phyloP scores from a whole-genome alignment of 2,888 invertebrate species.

The Euspilapteryx auroguttella region DNA sequence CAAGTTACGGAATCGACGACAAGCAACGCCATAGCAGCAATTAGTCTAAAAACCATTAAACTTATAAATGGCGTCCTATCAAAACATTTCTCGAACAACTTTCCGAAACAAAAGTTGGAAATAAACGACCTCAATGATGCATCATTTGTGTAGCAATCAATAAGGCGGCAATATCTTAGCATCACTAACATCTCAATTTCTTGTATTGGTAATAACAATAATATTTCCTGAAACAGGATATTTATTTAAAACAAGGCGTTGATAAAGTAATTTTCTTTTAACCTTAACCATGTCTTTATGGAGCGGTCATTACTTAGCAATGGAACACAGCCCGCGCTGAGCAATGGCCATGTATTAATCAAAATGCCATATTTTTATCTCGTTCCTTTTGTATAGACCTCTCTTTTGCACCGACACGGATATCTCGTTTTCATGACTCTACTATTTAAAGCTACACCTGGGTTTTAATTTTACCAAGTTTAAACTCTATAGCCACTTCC shows the following conservation, averaged over 20 bases:
- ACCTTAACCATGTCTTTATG: slow-evolving; percentile 62
- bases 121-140: slow-evolving; percentile 43
- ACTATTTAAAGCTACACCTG: slow-evolving; percentile 20
- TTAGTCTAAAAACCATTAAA: slow-evolving; percentile 1
- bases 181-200: slow-evolving; percentile 54
- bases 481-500: neutral
- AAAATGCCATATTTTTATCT: slow-evolving; percentile 55
- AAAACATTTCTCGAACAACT: slow-evolving; percentile 5
- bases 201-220: slow-evolving; percentile 58
- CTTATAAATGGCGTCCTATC: slow-evolving; percentile 4
- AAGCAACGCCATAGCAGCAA: neutral
- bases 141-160: slow-evolving; percentile 54
- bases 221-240: slow-evolving; percentile 62
- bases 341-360: slow-evolving; percentile 59
- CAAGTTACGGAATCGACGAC: too few relatives aligned
- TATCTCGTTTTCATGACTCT: slow-evolving; percentile 37
- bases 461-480: neutral
- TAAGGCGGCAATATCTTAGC: slow-evolving; percentile 50
- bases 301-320: slow-evolving; percentile 62
- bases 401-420: slow-evolving; percentile 43
- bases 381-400: slow-evolving; percentile 29
- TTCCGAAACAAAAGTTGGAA: slow-evolving; percentile 18
- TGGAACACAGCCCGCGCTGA: slow-evolving; percentile 60
- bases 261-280: slow-evolving; percentile 63
- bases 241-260: slow-evolving; percentile 63